Evolutionary conservation across 1,140 invertebrate genomes (phyloP), one percentile per base, ranked within the genome.

Genomic region (Brachionus sp.): DNA sequence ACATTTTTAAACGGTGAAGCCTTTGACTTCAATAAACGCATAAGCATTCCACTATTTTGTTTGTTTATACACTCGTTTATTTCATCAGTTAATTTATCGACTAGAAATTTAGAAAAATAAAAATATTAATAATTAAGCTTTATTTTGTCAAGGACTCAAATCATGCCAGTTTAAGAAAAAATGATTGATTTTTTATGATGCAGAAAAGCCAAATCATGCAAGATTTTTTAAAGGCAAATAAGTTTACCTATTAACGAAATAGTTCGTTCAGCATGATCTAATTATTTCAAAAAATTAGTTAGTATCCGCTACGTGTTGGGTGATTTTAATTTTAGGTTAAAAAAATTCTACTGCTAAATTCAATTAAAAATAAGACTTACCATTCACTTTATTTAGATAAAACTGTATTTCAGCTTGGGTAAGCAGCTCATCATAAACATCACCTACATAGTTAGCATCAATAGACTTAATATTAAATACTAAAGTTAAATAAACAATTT

Each of bases 341-440:
- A 16, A 46, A 75, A 35, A 46, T 16, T 37, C 33, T 39, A 37
- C 66, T 16, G 16, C 66, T 39, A 37, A 37, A 70, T 19, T 70
- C 12, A n/a, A 33, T 37, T n/a, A 68, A 70, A 39, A 39, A 39
- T 0, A 7, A n/a, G 2, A n/a, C 16, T 88, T 86, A 91, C 91
- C 91, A 89, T 94, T 94, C 9, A 92, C 91, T 85, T 90, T 90
- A 84, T 91, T 92, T 64, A 94, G 90, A 85, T 93, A 91, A 25
- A 92, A 92, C 86, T 94, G 93, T 84, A 94, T 93, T 90, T 94
- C 93, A 57, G 91, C 91, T 86, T 92, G 91, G 23, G 92, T 93
- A 13, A 94, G 88, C 57, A 93, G 86, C 86, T 93, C 92, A 89
- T 93, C 93, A 89, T 93, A 94, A 16, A 91, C 91, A 90, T 94